A percentile compares a stretch with the other conserved stretches of the same genome.
These are phyloP conservation scores for Trichogramma evanescens DNA, from an alignment of 2,888 invertebrate species.

Conservation along the genomic window DNA sequence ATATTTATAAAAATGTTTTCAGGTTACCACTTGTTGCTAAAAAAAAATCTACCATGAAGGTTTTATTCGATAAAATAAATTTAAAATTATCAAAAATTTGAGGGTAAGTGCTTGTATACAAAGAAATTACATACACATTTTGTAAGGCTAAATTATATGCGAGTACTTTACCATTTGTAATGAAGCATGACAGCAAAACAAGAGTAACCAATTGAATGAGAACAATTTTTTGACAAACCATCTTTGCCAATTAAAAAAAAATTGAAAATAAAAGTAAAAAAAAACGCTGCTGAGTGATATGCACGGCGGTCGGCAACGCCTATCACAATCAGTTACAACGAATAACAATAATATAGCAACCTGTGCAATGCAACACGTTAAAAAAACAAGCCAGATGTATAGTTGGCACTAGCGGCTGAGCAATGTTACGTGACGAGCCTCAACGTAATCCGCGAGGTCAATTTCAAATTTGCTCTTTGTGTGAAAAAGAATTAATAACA, in stretches of 20 bases:
- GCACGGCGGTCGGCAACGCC: slow-evolving; percentile 22
- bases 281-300: slow-evolving; percentile 11
- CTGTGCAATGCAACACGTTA: too few species aligned
- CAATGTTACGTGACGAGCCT: too few species aligned
- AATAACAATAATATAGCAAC: too few species aligned
- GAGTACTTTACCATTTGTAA: slow-evolving; percentile 25
- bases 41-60: not conserved
- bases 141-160: not conserved
- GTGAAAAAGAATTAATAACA: too few species aligned
- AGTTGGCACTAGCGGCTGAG: too few species aligned
- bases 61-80: not conserved
- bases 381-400: too few species aligned
- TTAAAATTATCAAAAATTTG: not conserved
- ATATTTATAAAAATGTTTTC: not conserved
- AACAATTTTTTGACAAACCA: slow-evolving; percentile 1
- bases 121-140: not conserved
- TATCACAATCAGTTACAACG: slow-evolving; percentile 10
- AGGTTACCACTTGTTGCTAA: too few species aligned
- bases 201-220: slow-evolving; percentile 16
- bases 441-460: too few species aligned
- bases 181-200: slow-evolving; percentile 21
- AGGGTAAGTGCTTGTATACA: not conserved
- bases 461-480: too few species aligned
- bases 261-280: slow-evolving; percentile 8
- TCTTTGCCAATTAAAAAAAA: slow-evolving; percentile 7